A percentile compares a stretch with the other conserved stretches of the same genome.
These are phyloP conservation scores for Dasypogon diadema DNA, from an alignment of 2,888 invertebrate species.

Conservation along the genomic window DNA sequence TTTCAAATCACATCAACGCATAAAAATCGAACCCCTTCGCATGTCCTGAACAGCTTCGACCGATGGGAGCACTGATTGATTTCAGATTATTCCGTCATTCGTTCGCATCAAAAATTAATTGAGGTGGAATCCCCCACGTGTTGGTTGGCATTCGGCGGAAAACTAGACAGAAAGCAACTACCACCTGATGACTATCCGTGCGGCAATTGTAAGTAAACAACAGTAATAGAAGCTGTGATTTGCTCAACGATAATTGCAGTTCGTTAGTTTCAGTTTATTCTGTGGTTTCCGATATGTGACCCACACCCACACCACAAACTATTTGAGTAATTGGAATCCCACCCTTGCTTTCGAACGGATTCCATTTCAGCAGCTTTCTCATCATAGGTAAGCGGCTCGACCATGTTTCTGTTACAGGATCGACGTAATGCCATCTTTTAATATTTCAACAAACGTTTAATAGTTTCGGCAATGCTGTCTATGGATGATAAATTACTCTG, in stretches of 20 bases:
- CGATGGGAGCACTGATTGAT: conserved; percentile 52
- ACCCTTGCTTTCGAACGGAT: no score
- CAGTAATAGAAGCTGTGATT: conserved; percentile 53
- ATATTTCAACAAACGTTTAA: no score
- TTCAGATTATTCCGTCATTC: conserved; percentile 52
- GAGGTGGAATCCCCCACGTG: conserved; percentile 25
- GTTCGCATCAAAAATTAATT: conserved; percentile 55
- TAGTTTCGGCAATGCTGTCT: no score
- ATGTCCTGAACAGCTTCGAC: conserved; percentile 31
- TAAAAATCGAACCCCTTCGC: conserved; percentile 40
- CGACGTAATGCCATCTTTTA: no score
- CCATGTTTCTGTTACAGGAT: no score
- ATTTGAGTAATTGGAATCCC: not conserved
- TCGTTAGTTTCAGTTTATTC: conserved; percentile 50
- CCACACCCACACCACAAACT: not conserved
- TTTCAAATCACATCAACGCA: conserved; percentile 15
- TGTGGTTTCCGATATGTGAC: conserved; percentile 38
- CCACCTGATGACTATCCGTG: conserved; percentile 2
- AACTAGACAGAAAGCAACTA: not conserved
- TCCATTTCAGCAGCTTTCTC: no score
- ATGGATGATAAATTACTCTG: no score
- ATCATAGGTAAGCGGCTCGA: no score
- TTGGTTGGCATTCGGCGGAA: not conserved
- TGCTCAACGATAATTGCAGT: conserved; percentile 51
- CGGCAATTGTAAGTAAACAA: conserved; percentile 48